Percentiles rank a stretch among this genome's conserved stretches.
These are phyloP conservation scores for Trisateles emortualis DNA, from an alignment of 2,888 invertebrate genomes.

Conservation along the genomic window DNA sequence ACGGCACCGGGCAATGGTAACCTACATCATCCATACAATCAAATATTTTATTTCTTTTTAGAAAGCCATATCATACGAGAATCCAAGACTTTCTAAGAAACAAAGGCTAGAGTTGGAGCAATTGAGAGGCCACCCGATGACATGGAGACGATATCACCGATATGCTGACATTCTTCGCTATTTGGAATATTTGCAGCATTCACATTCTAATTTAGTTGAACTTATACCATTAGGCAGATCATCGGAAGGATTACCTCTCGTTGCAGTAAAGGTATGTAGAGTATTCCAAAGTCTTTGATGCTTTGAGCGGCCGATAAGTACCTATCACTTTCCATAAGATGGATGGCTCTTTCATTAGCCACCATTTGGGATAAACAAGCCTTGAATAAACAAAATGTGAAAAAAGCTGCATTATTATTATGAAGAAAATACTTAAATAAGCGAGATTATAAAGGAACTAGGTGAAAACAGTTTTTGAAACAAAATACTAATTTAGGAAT, in stretches of 20 bases:
- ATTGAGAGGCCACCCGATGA: slow-evolving; percentile 88
- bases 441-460: too few species aligned
- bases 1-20: too few species aligned
- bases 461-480: too few species aligned
- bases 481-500: not conserved
- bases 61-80: slow-evolving; percentile 90
- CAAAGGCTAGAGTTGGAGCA: slow-evolving; percentile 87
- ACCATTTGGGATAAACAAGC: too few species aligned
- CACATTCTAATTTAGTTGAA: slow-evolving; percentile 89
- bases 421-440: too few species aligned
- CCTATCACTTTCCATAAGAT: too few species aligned
- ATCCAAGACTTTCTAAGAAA: slow-evolving; percentile 88
- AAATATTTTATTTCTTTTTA: slow-evolving; percentile 50
- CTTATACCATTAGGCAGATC: slow-evolving; percentile 91
- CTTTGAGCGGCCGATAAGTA: too few species aligned
- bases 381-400: too few species aligned
- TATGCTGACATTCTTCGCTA: slow-evolving; percentile 90
- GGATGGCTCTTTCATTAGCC: too few species aligned
- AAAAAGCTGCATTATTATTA: too few species aligned
- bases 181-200: slow-evolving; percentile 89
- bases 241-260: slow-evolving; percentile 90
- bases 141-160: slow-evolving; percentile 91
- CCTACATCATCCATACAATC: too few species aligned
- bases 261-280: slow-evolving; percentile 88
- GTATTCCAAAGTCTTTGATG: too few species aligned